Conservation (phyloP, 2,113 vertebrate species). For the Archocentrus centrarchus region DNA sequence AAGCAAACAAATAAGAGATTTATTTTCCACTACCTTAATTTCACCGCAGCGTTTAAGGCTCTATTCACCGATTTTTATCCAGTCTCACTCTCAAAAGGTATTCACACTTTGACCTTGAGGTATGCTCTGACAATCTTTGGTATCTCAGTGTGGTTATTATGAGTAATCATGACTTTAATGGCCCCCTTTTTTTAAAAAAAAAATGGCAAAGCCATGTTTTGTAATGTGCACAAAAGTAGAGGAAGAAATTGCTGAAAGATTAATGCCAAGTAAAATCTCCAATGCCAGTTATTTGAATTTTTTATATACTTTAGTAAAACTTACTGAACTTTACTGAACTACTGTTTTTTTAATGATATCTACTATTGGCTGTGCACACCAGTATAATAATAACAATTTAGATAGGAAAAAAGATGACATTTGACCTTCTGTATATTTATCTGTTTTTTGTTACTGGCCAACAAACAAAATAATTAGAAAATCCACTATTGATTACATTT, state of each 20-base stretch:
- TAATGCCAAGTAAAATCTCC: background rate
- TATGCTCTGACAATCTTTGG: background rate
- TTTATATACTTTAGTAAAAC: background rate
- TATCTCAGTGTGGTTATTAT: background rate
- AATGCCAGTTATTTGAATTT: background rate
- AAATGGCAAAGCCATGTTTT: background rate
- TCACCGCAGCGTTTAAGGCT: too few relatives aligned
- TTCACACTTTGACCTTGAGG: background rate
- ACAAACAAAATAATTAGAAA: background rate
- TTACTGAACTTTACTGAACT: too few relatives aligned
- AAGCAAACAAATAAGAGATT: background rate
- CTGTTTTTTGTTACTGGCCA: background rate
- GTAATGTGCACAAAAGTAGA: background rate
- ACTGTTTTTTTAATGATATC: background rate
- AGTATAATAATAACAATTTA: background rate
- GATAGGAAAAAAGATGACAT: too few relatives aligned
- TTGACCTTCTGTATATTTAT: background rate
- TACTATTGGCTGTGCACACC: background rate
- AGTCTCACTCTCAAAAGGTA: background rate
- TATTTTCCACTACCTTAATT: too few relatives aligned
- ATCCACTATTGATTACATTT: background rate
- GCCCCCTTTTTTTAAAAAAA: background rate
- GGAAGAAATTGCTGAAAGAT: background rate
- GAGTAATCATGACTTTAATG: background rate
- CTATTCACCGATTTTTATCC: background rate